Evolutionary conservation across 2,797 vertebrate species (phyloP).

Genomic region (Melanotaenia maccullochi): DNA sequence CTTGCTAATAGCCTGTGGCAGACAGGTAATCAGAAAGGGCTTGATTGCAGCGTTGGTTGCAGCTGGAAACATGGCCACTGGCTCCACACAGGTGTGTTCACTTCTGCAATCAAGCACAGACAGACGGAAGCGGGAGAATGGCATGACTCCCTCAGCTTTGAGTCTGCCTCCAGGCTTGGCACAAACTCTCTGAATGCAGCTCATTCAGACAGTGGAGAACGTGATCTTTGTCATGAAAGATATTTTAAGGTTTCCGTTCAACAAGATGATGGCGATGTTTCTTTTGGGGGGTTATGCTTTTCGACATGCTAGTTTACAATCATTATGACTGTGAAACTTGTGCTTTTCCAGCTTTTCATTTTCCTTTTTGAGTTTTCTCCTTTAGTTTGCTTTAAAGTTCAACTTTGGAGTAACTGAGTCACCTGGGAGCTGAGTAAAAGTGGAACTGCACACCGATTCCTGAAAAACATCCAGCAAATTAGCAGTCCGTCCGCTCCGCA

Average conservation of each 20-base stretch:
- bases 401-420: background rate
- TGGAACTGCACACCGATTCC: background rate
- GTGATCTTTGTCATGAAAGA: no score
- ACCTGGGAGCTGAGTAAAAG: background rate
- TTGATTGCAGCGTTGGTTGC: slow-evolving; percentile 7
- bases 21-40: background rate
- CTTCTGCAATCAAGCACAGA: background rate
- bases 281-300: background rate
- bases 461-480: no score
- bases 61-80: background rate
- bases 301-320: background rate
- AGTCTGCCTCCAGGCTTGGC: background rate
- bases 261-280: no score
- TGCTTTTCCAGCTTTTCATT: no score
- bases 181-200: background rate
- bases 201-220: background rate
- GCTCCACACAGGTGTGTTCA: background rate
- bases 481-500: background rate
- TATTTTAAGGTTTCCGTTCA: no score
- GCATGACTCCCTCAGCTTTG: background rate
- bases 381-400: no score
- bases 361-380: no score
- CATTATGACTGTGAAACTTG: no score
- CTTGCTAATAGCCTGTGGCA: background rate
- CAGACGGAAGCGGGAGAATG: background rate